Conservation (phyloP, 2,888 invertebrate species). For the Stenchaetothrips biformis region DNA sequence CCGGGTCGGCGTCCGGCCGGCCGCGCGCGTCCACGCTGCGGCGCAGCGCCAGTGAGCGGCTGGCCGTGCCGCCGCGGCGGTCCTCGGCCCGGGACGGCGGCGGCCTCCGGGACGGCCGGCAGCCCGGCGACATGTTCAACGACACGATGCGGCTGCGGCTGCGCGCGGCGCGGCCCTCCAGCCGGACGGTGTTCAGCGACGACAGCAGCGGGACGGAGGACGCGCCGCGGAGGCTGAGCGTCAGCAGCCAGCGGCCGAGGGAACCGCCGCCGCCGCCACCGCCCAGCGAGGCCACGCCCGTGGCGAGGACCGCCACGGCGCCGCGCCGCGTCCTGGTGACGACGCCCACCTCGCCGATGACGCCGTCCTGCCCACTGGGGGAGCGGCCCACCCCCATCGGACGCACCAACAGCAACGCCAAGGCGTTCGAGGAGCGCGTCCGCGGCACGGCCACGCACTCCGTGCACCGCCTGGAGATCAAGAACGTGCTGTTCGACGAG, state of each 20-base stretch:
- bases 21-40: slow-evolving; percentile 38
- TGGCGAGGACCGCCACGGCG: slow-evolving; percentile 36
- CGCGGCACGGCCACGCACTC: neutral
- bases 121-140: slow-evolving; percentile 52
- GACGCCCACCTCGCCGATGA: slow-evolving; percentile 50
- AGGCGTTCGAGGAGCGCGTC: slow-evolving; percentile 7
- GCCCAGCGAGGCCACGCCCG: slow-evolving; percentile 34
- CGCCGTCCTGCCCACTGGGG: neutral
- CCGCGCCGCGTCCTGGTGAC: slow-evolving; percentile 28
- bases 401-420: slow-evolving; percentile 14
- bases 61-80: slow-evolving; percentile 32
- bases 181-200: slow-evolving; percentile 29
- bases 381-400: slow-evolving; percentile 19
- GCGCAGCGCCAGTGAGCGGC: slow-evolving; percentile 46
- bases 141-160: slow-evolving; percentile 80
- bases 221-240: slow-evolving; percentile 26
- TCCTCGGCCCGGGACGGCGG: slow-evolving; percentile 41
- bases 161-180: slow-evolving; percentile 39
- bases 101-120: slow-evolving; percentile 48
- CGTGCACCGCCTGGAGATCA: slow-evolving; percentile 12
- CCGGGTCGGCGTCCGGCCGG: slow-evolving; percentile 21
- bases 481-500: slow-evolving; percentile 14
- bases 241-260: slow-evolving; percentile 21
- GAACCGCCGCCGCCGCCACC: slow-evolving; percentile 35
- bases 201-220: slow-evolving; percentile 27